Percentiles rank a stretch among this genome's conserved stretches.
Evolutionary conservation across 2,113 vertebrate genomes (phyloP).

Genomic region (Gymnogyps californianus): DNA sequence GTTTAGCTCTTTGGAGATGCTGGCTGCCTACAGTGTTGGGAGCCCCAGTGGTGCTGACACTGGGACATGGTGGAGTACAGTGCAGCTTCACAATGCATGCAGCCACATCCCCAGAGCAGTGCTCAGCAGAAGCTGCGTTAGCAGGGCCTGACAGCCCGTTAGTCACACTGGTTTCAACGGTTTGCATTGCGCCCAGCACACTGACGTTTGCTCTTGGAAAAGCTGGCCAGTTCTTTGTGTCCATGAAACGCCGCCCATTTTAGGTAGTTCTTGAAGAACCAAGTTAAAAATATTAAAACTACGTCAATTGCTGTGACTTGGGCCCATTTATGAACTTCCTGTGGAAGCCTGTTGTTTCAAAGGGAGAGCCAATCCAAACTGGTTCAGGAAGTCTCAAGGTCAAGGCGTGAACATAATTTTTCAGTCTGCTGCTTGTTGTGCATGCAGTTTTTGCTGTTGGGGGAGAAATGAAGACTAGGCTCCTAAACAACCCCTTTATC

Average conservation of each 20-base stretch:
- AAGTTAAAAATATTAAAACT: constrained; percentile 59
- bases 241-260: not conserved
- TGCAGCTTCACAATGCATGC: not conserved
- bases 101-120: not conserved
- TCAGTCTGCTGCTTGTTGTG: constrained; percentile 29
- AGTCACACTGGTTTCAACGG: not conserved
- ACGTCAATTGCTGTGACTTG: constrained; percentile 56
- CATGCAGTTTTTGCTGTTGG: not conserved
- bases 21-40: not conserved
- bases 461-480: not conserved
- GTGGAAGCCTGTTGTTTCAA: constrained; percentile 36
- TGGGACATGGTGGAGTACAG: rapidly evolving
- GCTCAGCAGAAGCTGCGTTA: not conserved
- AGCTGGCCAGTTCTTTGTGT: not conserved
- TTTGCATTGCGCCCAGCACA: not conserved
- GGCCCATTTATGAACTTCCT: constrained; percentile 59
- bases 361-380: constrained; percentile 57
- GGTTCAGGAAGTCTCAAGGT: constrained; percentile 59
- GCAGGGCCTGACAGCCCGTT: not conserved
- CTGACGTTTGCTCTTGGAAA: not conserved
- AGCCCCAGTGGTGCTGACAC: not conserved
- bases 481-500: not conserved
- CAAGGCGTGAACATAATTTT: constrained; percentile 37
- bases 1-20: not conserved
- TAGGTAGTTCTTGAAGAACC: constrained; percentile 11